Evolutionary conservation across 2,113 vertebrate genomes (phyloP), one percentile per base, ranked within the genome.

Genomic region (Cheilinus undulatus): DNA sequence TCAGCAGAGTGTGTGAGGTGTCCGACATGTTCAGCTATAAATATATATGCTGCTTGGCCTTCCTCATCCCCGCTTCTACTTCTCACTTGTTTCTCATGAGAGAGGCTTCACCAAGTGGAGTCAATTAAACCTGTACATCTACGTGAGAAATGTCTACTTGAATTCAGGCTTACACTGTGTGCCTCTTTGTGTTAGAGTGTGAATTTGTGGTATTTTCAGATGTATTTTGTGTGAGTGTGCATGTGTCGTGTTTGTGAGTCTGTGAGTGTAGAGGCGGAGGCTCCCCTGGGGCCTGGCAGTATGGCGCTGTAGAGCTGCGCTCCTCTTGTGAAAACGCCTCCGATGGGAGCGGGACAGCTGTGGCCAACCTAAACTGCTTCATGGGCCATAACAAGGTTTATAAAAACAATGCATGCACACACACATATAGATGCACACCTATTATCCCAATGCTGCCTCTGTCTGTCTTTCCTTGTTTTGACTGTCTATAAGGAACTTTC

Each of bases 341-440:
- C 91, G 80, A 91, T 87, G 92, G 93, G 92, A 92, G 82, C 57
- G 15, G 87, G 87, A 92, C 93, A 93, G 93, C 92, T 94, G 92
- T 91, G 91, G 89, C 90, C 93, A 87, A 91, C 85, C 90, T 90
- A 84, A 83, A 85, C 85, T 63, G 90, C 84, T 91, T 90, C 85
- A 84, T 78, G 76, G 86, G 87, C 83, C 83, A 90, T 92, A 91
- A 93, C 90, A 93, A 93, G 88, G 72, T 86, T 85, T 81, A 83
- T 45, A 9, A 45, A n/a, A 45, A n/a, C 36, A 38, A 38, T 89
- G 88, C 32, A 34, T 8, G 92, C 77, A 89, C 58, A 73, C 73
- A 76, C 67, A 60, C 70, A 60, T 48, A 56, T 70, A 61, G 26
- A 56, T 42, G 40, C 28, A 74, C 3, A 57, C 30, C 46, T 78